Conservation (phyloP, 2,113 vertebrate genomes). For the Capreolus pygargus region DNA sequence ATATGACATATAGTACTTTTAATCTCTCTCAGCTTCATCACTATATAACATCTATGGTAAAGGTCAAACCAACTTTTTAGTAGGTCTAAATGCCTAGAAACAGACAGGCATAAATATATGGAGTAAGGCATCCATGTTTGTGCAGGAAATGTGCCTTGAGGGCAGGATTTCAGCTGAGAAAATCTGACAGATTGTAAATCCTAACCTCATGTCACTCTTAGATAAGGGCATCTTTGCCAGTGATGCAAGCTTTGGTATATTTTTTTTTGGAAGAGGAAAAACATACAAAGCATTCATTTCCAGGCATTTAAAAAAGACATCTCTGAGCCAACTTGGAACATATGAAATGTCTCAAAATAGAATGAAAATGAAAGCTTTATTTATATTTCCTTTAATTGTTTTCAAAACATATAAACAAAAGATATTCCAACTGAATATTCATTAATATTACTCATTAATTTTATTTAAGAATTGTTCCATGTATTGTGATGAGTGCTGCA, state of each 20-base stretch:
- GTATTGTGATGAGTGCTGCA: background rate
- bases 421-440: background rate
- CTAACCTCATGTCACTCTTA: background rate
- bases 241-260: background rate
- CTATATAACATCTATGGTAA: background rate
- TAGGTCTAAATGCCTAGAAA: background rate
- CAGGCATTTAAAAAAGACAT: background rate
- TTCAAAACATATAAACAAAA: background rate
- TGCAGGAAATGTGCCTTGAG: background rate
- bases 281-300: background rate
- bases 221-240: background rate
- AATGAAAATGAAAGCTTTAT: background rate
- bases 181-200: background rate
- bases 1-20: background rate
- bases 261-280: background rate
- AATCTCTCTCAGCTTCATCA: background rate
- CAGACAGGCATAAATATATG: background rate
- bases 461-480: background rate
- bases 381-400: background rate
- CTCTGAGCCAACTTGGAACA: background rate
- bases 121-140: background rate
- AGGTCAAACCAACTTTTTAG: background rate
- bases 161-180: background rate
- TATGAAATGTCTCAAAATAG: background rate
- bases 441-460: background rate